Evolutionary conservation across 2,797 vertebrate genomes (phyloP).

Genomic region (Orestias chungarensis): DNA sequence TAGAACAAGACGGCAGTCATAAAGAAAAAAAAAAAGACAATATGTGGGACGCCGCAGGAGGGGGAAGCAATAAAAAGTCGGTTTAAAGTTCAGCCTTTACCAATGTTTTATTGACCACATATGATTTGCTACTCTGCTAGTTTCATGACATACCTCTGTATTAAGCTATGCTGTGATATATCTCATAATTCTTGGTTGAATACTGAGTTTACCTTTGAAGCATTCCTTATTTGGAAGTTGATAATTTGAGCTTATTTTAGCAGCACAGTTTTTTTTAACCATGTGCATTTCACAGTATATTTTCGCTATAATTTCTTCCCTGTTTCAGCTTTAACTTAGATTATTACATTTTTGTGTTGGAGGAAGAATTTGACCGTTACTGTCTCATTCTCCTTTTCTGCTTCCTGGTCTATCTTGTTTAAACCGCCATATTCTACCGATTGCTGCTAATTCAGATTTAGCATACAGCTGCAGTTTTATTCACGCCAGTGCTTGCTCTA

Average conservation of each 20-base stretch:
- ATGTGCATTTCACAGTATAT: background rate
- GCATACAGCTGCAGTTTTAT: background rate
- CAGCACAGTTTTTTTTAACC: background rate
- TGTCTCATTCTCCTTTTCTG: too few species aligned
- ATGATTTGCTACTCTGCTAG: background rate
- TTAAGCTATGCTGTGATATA: background rate
- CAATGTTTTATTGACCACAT: background rate
- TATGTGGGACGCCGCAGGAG: background rate
- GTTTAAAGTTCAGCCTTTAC: background rate
- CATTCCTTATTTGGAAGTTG: background rate
- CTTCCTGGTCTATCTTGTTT: too few species aligned
- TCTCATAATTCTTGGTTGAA: background rate
- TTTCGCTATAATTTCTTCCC: background rate
- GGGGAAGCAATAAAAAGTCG: background rate
- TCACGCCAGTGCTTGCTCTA: background rate
- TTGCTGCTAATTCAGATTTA: background rate
- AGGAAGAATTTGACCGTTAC: too few species aligned
- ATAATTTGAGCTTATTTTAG: background rate
- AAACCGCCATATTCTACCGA: background rate
- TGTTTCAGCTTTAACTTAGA: background rate
- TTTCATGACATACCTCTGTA: too few species aligned
- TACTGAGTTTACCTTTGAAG: background rate
- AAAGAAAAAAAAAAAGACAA: background rate
- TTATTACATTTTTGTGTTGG: too few species aligned
- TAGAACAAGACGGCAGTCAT: background rate